Base-by-base conservation (phyloP, 2,113 vertebrate species). In the Probosciger aterrimus region DNA sequence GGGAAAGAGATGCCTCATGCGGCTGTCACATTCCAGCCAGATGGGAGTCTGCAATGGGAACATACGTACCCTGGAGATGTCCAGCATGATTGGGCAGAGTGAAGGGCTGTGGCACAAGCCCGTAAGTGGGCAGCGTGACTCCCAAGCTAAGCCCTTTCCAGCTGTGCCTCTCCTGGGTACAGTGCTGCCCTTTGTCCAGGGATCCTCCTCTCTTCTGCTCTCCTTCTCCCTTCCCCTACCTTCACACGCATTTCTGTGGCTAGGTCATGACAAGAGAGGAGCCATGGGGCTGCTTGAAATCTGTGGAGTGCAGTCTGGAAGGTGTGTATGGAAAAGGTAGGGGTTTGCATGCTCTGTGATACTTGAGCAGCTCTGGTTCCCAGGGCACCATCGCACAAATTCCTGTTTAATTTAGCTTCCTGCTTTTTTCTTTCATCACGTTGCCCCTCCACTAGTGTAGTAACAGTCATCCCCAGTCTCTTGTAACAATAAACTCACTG, bases 1-100 rank as follows among this genome's bases (percentile, higher is more conserved):
- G 77, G 35, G 52, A 87, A 20, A 55, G 44, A 81, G 31, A 31
- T 55, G 39, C 23, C 33, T 19, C 28, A 1, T 44, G 16, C 14
- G 31, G 37, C 65, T 23, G 13, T 76, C 14, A 4, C 16, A 22
- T 67, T 30, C n/a, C 10, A 62, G 28, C 25, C 30, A 4, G 69
- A 46, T 2, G 0, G 19, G 28, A 68, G 18, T 25, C 44, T 87
- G 39, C 31, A 15, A 4, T 18, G 31, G 74, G 50, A 73, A 28
- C 9, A 5, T 28, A 15, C 1, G 2, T 19, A 4, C 35, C 44
- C 35, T 77, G 68, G 41, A 70, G 41, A 33, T 31, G 27, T 43
- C 41, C 41, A 47, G n/a, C 37, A 19, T 9, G 46, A 65, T 9
- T 0, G 0, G 35, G 25, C 27, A 47, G 44, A 57, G 24, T 0